phyloP scores from a whole-genome alignment of 1,140 invertebrate genomes.

The Dermatophagoides farinae region DNA sequence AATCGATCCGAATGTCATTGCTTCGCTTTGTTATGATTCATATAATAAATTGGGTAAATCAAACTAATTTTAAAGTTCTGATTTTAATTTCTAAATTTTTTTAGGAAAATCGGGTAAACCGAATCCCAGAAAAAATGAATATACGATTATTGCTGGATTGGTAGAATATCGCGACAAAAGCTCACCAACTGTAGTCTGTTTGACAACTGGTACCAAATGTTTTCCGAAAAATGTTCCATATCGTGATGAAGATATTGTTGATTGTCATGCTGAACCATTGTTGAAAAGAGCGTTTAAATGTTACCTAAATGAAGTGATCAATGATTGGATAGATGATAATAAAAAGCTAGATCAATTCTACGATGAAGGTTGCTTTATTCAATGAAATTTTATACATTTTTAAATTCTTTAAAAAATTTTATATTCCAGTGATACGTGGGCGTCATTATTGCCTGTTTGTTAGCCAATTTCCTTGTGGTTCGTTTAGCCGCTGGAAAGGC shows the following conservation, averaged over 20 bases:
- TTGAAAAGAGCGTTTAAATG: slow-evolving; percentile 13
- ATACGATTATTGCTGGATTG: slow-evolving; percentile 3
- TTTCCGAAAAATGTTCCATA: not conserved
- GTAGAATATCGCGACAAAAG: not conserved
- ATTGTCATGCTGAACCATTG: slow-evolving; percentile 13
- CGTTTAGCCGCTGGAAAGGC: slow-evolving; percentile 7
- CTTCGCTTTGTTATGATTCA: not conserved
- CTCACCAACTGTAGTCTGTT: not conserved
- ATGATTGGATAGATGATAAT: not conserved
- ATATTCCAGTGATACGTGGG: not conserved
- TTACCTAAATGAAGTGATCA: slow-evolving; percentile 1
- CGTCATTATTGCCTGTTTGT: slow-evolving; percentile 1
- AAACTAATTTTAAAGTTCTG: not conserved
- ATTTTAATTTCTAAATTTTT: not conserved
- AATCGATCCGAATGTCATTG: not conserved
- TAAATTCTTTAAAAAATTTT: not conserved
- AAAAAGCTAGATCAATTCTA: not conserved
- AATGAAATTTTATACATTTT: not conserved
- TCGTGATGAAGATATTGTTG: slow-evolving; percentile 2
- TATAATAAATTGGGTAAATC: not conserved
- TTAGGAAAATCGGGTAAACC: slow-evolving; percentile 10
- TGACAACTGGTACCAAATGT: slow-evolving; percentile 12
- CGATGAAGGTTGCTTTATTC: not conserved
- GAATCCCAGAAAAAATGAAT: not conserved
- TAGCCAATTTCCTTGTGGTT: slow-evolving; percentile 11